Conservation (phyloP, 2,113 vertebrate species). For the Sinocyclocheilus grahami region DNA sequence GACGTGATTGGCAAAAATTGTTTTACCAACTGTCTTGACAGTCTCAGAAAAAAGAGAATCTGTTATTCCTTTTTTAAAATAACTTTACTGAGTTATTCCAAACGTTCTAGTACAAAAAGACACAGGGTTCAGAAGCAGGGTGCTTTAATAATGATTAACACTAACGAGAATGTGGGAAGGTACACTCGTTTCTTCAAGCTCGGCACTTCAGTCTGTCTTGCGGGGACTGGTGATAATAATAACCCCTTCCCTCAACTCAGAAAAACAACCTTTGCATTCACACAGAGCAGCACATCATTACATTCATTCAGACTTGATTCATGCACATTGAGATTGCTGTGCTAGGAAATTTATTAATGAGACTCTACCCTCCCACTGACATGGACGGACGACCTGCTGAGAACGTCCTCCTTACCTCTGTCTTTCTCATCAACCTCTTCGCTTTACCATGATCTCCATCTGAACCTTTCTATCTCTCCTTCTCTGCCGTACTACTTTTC, state of each 20-base stretch:
- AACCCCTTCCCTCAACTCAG: slow-evolving; percentile 14
- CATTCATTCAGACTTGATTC: background rate
- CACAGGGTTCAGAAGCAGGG: background rate
- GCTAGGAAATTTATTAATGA: slow-evolving; percentile 24
- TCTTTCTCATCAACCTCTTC: too few relatives aligned
- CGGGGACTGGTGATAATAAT: slow-evolving; percentile 33
- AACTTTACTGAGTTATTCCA: background rate
- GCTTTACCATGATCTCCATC: background rate
- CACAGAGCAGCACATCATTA: slow-evolving; percentile 6
- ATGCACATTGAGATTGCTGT: slow-evolving; percentile 20
- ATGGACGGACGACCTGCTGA: slow-evolving; percentile 44
- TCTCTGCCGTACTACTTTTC: too few relatives aligned
- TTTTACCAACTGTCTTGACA: background rate
- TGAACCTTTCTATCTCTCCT: background rate
- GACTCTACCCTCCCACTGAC: slow-evolving; percentile 48
- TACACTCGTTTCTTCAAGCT: slow-evolving; percentile 15
- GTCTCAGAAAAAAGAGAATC: background rate
- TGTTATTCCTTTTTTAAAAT: background rate
- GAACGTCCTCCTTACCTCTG: slow-evolving; percentile 36
- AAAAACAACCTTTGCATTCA: slow-evolving; percentile 12
- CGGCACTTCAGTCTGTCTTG: background rate
- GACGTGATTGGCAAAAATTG: background rate
- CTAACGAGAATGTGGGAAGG: slow-evolving; percentile 20
- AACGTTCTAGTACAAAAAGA: slow-evolving; percentile 6
- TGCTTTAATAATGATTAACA: background rate